These are phyloP conservation scores for Anadara kagoshimensis DNA, from an alignment of 1,140 invertebrate species.

Conservation along the genomic window DNA sequence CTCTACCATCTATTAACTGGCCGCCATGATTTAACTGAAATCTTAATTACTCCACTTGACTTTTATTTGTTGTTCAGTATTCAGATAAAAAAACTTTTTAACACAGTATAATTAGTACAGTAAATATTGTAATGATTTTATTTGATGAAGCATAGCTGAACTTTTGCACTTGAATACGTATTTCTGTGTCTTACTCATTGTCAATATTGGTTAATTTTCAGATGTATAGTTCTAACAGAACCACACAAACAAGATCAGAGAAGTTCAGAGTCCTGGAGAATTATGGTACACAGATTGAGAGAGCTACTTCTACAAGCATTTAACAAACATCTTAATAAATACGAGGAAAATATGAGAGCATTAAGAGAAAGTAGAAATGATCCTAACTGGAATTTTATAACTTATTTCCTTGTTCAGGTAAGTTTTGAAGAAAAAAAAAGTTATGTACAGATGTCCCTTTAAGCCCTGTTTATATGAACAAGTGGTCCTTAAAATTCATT, in stretches of 20 bases:
- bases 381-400: slow-evolving; percentile 93
- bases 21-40: no score
- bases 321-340: slow-evolving; percentile 82
- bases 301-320: slow-evolving; percentile 90
- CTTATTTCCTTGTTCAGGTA: slow-evolving; percentile 94
- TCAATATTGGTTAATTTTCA: slow-evolving; percentile 67
- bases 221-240: slow-evolving; percentile 93
- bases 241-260: slow-evolving; percentile 91
- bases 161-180: no score
- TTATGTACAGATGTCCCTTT: no score
- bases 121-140: no score
- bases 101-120: no score
- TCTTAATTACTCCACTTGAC: no score
- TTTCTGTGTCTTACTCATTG: no score
- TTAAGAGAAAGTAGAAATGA: slow-evolving; percentile 93
- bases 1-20: no score
- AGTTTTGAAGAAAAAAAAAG: slow-evolving; percentile 2
- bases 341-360: slow-evolving; percentile 93
- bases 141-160: no score
- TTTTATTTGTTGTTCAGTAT: no score
- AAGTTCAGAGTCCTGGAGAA: slow-evolving; percentile 91
- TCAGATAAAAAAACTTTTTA: no score
- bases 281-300: slow-evolving; percentile 86
- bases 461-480: no score
- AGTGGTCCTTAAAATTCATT: background rate